Percentiles rank a stretch among this genome's conserved stretches.
phyloP scores from a whole-genome alignment of 2,797 vertebrate genomes.

The Ataeniobius toweri region DNA sequence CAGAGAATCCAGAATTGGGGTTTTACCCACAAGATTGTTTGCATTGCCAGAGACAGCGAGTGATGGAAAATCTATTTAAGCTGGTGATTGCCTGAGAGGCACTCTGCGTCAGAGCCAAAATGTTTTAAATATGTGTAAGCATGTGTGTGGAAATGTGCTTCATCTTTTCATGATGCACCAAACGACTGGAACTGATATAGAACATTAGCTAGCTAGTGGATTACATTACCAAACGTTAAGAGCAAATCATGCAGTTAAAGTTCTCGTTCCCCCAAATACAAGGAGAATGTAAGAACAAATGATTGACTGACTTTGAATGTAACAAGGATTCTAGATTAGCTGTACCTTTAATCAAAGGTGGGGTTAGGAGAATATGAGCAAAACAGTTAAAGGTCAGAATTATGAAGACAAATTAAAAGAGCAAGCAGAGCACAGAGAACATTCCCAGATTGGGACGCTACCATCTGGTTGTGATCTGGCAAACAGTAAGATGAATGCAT shows the following conservation, averaged over 20 bases:
- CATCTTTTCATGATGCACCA: slow-evolving; percentile 41
- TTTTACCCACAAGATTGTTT: slow-evolving; percentile 57
- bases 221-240: background rate
- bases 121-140: slow-evolving; percentile 27
- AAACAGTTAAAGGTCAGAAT: slow-evolving; percentile 17
- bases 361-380: slow-evolving; percentile 2
- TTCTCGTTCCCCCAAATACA: background rate
- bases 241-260: slow-evolving; percentile 12
- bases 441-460: slow-evolving; percentile 55
- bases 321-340: background rate
- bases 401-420: slow-evolving; percentile 49
- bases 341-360: slow-evolving; percentile 4
- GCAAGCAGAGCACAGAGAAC: slow-evolving; percentile 49
- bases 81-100: slow-evolving; percentile 55
- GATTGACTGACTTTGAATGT: slow-evolving; percentile 1
- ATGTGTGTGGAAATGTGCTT: slow-evolving; percentile 33
- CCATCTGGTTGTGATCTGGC: slow-evolving; percentile 73
- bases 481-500: slow-evolving; percentile 48
- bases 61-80: slow-evolving; percentile 64
- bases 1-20: slow-evolving; percentile 46
- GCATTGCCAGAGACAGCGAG: slow-evolving; percentile 34
- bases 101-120: slow-evolving; percentile 45
- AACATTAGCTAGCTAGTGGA: slow-evolving; percentile 20
- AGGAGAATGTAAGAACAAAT: slow-evolving; percentile 7
- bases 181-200: slow-evolving; percentile 47